A percentile compares a stretch with the other conserved stretches of the same genome.
Evolutionary conservation across 92 coral and sea anemone genomes (phyloP).

Genomic region (Phymanthus crucifer): DNA sequence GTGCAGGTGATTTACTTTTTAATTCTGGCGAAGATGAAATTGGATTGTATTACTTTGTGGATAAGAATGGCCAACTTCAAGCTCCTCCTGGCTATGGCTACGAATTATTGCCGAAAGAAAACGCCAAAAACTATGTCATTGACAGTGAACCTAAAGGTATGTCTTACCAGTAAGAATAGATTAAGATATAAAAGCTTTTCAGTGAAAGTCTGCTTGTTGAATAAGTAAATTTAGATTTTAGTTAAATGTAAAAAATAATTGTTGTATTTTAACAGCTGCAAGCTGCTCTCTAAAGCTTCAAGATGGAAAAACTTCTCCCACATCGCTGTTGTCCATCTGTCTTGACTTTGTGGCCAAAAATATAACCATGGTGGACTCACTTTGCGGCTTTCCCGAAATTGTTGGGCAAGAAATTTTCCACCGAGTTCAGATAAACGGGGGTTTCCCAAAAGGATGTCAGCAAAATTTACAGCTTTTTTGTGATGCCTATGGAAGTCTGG

Average conservation of each 20-base stretch:
- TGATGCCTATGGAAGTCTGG: slow-evolving; percentile 77
- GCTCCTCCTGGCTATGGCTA: slow-evolving; percentile 88
- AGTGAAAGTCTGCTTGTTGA: no score
- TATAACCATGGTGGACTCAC: slow-evolving; percentile 86
- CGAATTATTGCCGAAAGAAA: slow-evolving; percentile 8
- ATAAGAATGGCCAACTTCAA: slow-evolving; percentile 81
- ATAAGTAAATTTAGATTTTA: no score
- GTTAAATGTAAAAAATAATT: no score
- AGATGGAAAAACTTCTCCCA: slow-evolving; percentile 51
- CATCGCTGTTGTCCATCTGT: slow-evolving; percentile 67
- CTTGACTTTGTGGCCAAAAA: slow-evolving; percentile 91
- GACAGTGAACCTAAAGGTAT: slow-evolving; percentile 36
- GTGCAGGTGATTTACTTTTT: background rate
- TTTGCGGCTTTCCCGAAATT: slow-evolving; percentile 81
- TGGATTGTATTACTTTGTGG: slow-evolving; percentile 81
- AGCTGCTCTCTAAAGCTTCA: slow-evolving; percentile 43
- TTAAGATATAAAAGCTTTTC: no score
- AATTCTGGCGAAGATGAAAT: slow-evolving; percentile 52
- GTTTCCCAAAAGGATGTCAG: slow-evolving; percentile 33
- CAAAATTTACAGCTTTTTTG: slow-evolving; percentile 65
- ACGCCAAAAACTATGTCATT: slow-evolving; percentile 16
- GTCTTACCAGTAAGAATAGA: no score
- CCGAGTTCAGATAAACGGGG: slow-evolving; percentile 48
- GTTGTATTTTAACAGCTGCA: slow-evolving; percentile 7
- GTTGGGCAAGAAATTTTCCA: slow-evolving; percentile 84